Base-by-base conservation (phyloP, 2,113 vertebrate genomes). In the Ammodytes dubius region DNA sequence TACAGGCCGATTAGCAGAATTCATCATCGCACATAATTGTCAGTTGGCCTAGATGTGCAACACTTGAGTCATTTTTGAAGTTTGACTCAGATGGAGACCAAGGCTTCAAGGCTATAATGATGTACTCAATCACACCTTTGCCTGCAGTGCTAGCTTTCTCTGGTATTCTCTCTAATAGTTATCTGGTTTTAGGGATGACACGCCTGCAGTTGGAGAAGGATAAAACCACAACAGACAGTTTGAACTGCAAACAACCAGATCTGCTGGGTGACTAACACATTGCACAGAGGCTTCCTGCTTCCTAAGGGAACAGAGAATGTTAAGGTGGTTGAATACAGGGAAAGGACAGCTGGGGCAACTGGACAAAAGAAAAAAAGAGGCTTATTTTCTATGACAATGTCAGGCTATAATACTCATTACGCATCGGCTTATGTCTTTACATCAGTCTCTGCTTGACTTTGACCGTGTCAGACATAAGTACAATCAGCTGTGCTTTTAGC, bases 161-260 rank as follows among this genome's bases (percentile, higher is more conserved):
- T 42, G 40, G 49, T 66, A 35, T 15, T 70, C 77, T 82, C 50
- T 70, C 77, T 82, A 46, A 47, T 54, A 43, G 83, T 79, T 86
- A 68, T 66, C 67, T 83, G 65, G 46, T 40, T 79, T 74, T 74
- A 64, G 46, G 63, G 57, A 79, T 78, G 52, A 70, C 66, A 68
- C 45, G 53, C 47, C 58, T 19, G 53, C 67, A 64, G 42, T 71
- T 67, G 52, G 67, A 75, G 53, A 74, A 9, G 35, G 17, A 10
- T 84, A 58, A 84, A 73, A 81, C 71, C 79, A 89, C 79, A 82
- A 82, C 70, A 79, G 49, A 58, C n/a, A 68, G 64, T 77, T 60
- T 88, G 43, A 77, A 77, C 10, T 61, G 42, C 61, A 87, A 85
- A 80, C 56, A 76, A 81, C 46, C 27, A 80, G 49, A 73, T 60